Conservation (phyloP, 2,888 invertebrate genomes). For the Odontomyia ornata region DNA sequence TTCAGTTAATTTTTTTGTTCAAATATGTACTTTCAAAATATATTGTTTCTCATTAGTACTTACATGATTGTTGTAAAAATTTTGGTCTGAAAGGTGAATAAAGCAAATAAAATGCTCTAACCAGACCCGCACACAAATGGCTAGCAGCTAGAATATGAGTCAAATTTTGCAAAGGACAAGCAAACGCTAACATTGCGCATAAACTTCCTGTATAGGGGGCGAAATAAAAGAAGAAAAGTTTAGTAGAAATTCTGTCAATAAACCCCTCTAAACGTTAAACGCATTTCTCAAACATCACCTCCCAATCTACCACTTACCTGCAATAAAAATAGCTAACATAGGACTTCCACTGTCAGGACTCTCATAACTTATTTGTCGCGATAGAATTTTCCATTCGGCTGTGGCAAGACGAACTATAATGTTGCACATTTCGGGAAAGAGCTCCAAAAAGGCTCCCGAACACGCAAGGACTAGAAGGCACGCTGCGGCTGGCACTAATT, state of each 20-base stretch:
- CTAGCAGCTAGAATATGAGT: conserved; percentile 64
- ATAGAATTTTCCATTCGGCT: conserved; percentile 68
- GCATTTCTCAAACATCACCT: not conserved
- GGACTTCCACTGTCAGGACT: conserved; percentile 68
- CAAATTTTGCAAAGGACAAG: conserved; percentile 68
- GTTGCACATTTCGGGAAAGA: conserved; percentile 66
- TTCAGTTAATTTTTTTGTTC: no score
- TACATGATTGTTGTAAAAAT: conserved; percentile 60
- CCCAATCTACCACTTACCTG: conserved; percentile 56
- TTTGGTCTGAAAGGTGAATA: conserved; percentile 63
- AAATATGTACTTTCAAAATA: no score
- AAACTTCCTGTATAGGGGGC: conserved; percentile 63
- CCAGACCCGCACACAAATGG: conserved; percentile 58
- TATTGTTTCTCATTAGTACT: conserved; percentile 46
- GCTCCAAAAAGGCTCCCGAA: conserved; percentile 67
- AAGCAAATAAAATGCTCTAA: conserved; percentile 61
- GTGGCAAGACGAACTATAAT: conserved; percentile 67
- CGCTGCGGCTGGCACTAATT: conserved; percentile 68
- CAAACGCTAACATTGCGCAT: conserved; percentile 68
- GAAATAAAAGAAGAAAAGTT: not conserved
- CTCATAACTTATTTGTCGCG: conserved; percentile 67
- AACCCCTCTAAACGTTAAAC: not conserved
- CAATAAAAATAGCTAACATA: conserved; percentile 67
- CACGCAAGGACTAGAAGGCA: conserved; percentile 66
- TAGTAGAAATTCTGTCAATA: conserved; percentile 4